phyloP scores from a whole-genome alignment of 2,888 invertebrate genomes.

The Oxycera nigricornis region DNA sequence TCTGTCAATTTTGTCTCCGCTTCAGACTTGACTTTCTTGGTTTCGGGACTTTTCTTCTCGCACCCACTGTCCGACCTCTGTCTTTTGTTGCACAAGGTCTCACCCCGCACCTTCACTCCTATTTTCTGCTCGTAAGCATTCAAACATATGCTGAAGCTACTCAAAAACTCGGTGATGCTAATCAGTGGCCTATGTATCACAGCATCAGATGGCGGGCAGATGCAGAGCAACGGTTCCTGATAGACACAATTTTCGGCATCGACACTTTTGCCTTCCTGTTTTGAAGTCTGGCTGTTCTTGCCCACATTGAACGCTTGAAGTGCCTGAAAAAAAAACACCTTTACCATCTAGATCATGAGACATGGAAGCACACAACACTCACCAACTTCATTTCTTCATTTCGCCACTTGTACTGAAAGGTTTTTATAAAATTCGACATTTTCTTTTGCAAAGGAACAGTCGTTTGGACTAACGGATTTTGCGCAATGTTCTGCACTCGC shows the following conservation, averaged over 20 bases:
- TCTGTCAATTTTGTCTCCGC: not conserved
- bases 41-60: slow-evolving; percentile 64
- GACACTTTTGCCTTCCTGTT: not conserved
- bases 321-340: too few relatives aligned
- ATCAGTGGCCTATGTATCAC: slow-evolving; percentile 75
- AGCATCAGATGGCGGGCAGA: slow-evolving; percentile 67
- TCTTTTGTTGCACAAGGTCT: slow-evolving; percentile 60
- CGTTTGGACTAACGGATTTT: slow-evolving; percentile 86
- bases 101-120: slow-evolving; percentile 66
- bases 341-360: not conserved
- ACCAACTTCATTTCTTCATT: slow-evolving; percentile 62
- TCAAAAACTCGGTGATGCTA: slow-evolving; percentile 77
- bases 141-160: slow-evolving; percentile 79
- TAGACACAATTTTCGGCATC: not conserved
- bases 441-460: slow-evolving; percentile 77
- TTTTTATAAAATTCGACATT: slow-evolving; percentile 73
- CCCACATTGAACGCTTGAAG: slow-evolving; percentile 30
- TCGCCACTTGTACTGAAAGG: slow-evolving; percentile 80
- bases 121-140: slow-evolving; percentile 78
- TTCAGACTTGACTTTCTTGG: slow-evolving; percentile 63
- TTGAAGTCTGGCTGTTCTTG: slow-evolving; percentile 1
- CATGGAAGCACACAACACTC: slow-evolving; percentile 16
- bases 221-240: slow-evolving; percentile 56
- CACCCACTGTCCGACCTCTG: slow-evolving; percentile 68
- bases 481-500: slow-evolving; percentile 83